Base-by-base conservation (phyloP, 2,113 vertebrate species). In the Glaucomys volans region DNA sequence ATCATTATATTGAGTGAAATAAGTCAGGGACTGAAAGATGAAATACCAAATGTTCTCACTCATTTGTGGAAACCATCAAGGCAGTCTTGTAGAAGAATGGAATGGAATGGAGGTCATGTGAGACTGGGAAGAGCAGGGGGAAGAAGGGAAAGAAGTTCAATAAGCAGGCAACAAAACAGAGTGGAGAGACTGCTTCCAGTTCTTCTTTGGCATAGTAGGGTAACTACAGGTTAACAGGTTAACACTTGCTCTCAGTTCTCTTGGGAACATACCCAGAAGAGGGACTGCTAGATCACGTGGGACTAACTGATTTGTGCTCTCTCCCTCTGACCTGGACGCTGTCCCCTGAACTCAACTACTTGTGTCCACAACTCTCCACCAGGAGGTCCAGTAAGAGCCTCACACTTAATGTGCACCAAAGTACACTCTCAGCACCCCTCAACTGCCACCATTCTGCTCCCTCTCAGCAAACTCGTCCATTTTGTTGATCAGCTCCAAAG, bases 221-320 rank as follows among this genome's bases (percentile, higher is more conserved):
- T n/a, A n/a, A 69, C 6, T n/a, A 69, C 35, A n/a, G 35, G 6
- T 69, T 18, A n/a, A 62, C 26, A 62, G 8, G 24, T 11, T 11
- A 59, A 59, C 57, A 26, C 57, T 8, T 20, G 35, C 47, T 88
- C n/a, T 47, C 35, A 2, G 0, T 5, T 40, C 35, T 88, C 84
- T 7, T 11, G 47, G 74, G 59, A 2, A 0, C 32, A 11, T 0
- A 22, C 20, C 80, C 42, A 30, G 22, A 14, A 3, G 12, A 2
- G 26, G n/a, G 7, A 4, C 10, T 1, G 18, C 79, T 26, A 17
- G 71, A 22, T 9, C 42, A 13, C 0, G 3, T 2, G 26, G 52
- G 2, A 40, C 40, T 35, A 17, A 40, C 0, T 44, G 7, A 24
- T 26, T 0, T 40, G 7, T 44, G 24, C 32, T 40, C 30, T 30